These are phyloP conservation scores for Drosophila phalerata DNA, from an alignment of 2,888 invertebrate species.

Conservation along the genomic window DNA sequence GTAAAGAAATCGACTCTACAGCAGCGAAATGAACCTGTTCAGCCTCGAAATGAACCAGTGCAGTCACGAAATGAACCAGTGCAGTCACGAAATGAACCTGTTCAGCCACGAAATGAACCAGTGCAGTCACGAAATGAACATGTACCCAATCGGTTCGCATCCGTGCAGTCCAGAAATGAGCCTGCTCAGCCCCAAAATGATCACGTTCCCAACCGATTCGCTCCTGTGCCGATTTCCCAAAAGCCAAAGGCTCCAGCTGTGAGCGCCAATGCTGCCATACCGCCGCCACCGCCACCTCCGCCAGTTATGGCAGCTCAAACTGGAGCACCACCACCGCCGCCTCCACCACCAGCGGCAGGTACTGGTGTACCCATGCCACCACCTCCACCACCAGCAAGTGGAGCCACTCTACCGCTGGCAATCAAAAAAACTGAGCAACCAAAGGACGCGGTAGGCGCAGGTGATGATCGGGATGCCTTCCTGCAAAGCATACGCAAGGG, in stretches of 20 bases:
- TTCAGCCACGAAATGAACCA: too few species aligned
- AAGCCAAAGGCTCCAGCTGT: constrained; percentile 16
- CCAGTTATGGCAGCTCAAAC: not conserved
- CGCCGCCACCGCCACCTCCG: constrained; percentile 23
- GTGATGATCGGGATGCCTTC: constrained; percentile 70
- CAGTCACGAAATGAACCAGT: not conserved
- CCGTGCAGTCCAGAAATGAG: not conserved
- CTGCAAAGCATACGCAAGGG: constrained; percentile 78
- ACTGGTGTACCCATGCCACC: constrained; percentile 51
- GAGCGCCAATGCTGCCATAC: constrained; percentile 2
- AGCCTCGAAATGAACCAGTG: not conserved
- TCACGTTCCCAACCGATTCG: constrained; percentile 3
- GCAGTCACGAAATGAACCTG: not conserved
- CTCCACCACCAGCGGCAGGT: constrained; percentile 41
- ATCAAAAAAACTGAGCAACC: constrained; percentile 40
- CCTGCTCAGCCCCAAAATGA: constrained; percentile 4
- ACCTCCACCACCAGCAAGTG: constrained; percentile 38
- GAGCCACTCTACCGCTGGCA: constrained; percentile 17
- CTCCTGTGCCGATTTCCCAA: constrained; percentile 21
- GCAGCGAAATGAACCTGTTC: constrained; percentile 5
- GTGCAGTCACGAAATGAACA: too few species aligned
- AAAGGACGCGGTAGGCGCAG: constrained; percentile 29
- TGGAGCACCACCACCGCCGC: constrained; percentile 21
- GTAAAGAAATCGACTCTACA: constrained; percentile 11
- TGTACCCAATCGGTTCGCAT: not conserved